Conservation (phyloP, 2,888 invertebrate species). For the Synergus umbraculus region DNA sequence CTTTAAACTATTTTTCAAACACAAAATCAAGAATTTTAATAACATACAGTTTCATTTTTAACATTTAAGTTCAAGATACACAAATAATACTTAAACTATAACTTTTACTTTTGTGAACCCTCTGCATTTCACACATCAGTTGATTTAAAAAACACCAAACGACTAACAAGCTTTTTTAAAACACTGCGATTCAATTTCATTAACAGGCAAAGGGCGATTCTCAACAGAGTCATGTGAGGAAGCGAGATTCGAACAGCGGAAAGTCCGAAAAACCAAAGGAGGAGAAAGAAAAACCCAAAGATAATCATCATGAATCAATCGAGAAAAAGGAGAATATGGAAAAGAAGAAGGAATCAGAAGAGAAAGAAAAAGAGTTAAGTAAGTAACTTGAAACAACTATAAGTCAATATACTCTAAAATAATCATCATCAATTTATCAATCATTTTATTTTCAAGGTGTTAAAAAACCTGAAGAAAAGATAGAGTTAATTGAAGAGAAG, state of each 20-base stretch:
- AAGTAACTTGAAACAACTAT: not conserved
- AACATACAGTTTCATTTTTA: not conserved
- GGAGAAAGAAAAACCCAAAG: conserved; percentile 77
- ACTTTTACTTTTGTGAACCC: not conserved
- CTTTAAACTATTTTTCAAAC: not conserved
- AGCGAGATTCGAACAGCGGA: conserved; percentile 69
- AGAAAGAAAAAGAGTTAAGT: conserved; percentile 68
- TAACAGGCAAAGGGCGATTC: conserved; percentile 77
- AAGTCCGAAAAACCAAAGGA: conserved; percentile 73
- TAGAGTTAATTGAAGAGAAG: conserved; percentile 75
- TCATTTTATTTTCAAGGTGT: conserved; percentile 36
- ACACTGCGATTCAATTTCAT: conserved; percentile 33
- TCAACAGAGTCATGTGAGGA: conserved; percentile 74
- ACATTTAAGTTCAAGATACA: not conserved
- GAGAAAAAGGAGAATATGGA: conserved; percentile 73
- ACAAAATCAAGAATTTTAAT: not conserved
- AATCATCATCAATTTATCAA: not conserved
- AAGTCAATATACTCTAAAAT: not conserved
- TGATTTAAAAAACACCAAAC: not conserved
- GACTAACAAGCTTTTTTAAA: conserved; percentile 24
- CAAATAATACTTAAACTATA: not conserved
- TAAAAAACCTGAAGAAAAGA: conserved; percentile 72
- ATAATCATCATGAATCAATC: conserved; percentile 67
- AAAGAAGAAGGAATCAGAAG: conserved; percentile 78
- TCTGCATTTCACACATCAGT: not conserved